A percentile compares a stretch with the other conserved stretches of the same genome.
Conservation (phyloP, 2,888 invertebrate genomes). For the Latheticus oryzae region DNA sequence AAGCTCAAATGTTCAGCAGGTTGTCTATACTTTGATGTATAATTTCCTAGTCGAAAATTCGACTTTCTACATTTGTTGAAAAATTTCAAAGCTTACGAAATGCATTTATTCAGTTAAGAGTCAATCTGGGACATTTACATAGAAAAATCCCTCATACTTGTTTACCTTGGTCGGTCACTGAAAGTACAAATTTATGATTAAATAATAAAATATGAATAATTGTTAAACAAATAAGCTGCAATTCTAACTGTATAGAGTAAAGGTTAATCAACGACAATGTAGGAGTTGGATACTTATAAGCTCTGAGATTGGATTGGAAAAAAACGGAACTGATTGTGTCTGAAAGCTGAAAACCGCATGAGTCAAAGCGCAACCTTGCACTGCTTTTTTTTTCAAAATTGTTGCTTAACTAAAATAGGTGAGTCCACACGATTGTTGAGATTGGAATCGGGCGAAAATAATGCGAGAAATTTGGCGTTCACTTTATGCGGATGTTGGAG, state of each 20-base stretch:
- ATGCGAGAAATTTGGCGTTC: no score
- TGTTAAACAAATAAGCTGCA: conserved; percentile 44
- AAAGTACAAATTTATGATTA: conserved; percentile 46
- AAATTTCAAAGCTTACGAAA: conserved; percentile 27
- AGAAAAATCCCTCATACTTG: conserved; percentile 36
- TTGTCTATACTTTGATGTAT: conserved; percentile 37
- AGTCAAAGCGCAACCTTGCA: no score
- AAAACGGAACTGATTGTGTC: no score
- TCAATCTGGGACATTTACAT: conserved; percentile 32
- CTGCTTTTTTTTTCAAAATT: no score
- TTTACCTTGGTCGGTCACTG: conserved; percentile 51
- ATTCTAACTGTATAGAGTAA: conserved; percentile 40
- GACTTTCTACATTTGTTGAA: conserved; percentile 35
- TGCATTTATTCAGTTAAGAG: conserved; percentile 9
- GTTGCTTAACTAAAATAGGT: no score
- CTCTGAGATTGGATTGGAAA: no score
- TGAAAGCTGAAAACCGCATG: no score
- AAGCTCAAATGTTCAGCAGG: conserved; percentile 36
- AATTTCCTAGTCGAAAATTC: no score
- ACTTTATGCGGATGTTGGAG: no score
- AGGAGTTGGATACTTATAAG: conserved; percentile 42
- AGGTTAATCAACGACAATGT: conserved; percentile 42
- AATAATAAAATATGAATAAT: conserved; percentile 43
- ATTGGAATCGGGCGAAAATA: no score
- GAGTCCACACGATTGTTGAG: no score